A percentile compares a stretch with the other conserved stretches of the same genome.
phyloP scores from a whole-genome alignment of 1,140 invertebrate species.

The Trypoxylus dichotomus region DNA sequence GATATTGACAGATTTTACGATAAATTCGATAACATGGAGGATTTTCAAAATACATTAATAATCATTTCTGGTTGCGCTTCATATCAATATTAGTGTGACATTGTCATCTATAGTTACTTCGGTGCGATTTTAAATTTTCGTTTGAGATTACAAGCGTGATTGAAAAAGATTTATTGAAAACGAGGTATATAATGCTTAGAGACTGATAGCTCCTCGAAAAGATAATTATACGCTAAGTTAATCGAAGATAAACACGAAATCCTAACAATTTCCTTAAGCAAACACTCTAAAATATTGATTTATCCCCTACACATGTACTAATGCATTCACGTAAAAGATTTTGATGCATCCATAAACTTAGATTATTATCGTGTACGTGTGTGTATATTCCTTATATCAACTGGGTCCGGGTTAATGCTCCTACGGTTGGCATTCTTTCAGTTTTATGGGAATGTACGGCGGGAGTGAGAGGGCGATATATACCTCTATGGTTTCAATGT shows the following conservation, averaged over 20 bases:
- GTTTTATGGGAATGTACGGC: conserved; percentile 11
- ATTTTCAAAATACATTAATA: too few species aligned
- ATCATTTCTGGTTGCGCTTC: too few species aligned
- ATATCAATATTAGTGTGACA: too few species aligned
- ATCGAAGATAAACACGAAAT: background rate
- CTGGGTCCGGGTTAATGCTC: conserved; percentile 26
- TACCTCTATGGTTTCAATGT: conserved; percentile 17
- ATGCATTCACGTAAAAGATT: conserved; percentile 1
- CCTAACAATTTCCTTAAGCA: background rate
- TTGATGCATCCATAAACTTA: conserved; percentile 12
- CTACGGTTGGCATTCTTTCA: conserved; percentile 22
- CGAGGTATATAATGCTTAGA: too few species aligned
- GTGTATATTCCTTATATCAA: conserved; percentile 3
- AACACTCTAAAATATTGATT: conserved; percentile 4
- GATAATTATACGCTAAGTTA: background rate
- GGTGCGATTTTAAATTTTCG: too few species aligned
- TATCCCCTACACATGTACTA: background rate
- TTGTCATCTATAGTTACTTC: too few species aligned
- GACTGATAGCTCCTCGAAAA: too few species aligned
- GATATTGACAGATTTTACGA: too few species aligned
- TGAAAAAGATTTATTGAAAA: too few species aligned
- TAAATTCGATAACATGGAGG: too few species aligned
- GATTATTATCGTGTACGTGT: conserved; percentile 7
- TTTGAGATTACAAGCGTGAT: too few species aligned
- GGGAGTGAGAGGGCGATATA: conserved; percentile 1